Evolutionary conservation across 2,888 invertebrate genomes (phyloP), one percentile per base, ranked within the genome.

Genomic region (Ellobium chinense): DNA sequence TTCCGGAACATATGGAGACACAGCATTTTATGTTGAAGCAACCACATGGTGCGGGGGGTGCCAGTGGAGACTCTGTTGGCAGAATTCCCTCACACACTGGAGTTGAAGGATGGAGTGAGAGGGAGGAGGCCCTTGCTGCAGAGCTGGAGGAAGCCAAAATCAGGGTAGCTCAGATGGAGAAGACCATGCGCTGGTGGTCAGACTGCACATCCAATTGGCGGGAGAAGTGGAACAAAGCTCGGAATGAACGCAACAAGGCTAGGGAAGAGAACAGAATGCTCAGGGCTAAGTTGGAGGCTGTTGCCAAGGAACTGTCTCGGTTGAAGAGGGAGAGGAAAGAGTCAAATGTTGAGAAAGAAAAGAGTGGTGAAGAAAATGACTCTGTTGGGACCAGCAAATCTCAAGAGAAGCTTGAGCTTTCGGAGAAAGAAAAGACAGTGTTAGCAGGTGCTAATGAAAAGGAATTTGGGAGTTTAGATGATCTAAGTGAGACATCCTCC

Each of bases 151-250:
- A 99, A 91, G 98, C 98, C 0, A 94, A 98, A 86, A 97, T 98
- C 3, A 94, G 99, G 84, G 98, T 98, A 24, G 96, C 98, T 0
- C 99, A 99, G 93, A 99, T 99, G 99, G 99, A 99, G 93, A 99
- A 99, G 93, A 99, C 99, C 0, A 99, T 99, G 98, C 87, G 98
- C 81, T 99, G 99, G 99, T 99, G 96, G 99, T 98, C 97, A 74
- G 99, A 99, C 93, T 99, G 99, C 92, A 99, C 99, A 0, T 97
- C 98, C 0, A 97, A 97, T 92, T 98, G 98, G 98, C 94, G 97
- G 54, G 97, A 97, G 92, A 99, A 99, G 91, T 99, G 99, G 99
- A 97, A 97, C 94, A 95, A 98, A 95, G 96, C 97, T 88, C 95
- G 98, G 77, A 90, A 91, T 91, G 99, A 99, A 94, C 95, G 98